Base-by-base conservation (phyloP, 2,113 vertebrate species). In the Thomomys bottae region DNA sequence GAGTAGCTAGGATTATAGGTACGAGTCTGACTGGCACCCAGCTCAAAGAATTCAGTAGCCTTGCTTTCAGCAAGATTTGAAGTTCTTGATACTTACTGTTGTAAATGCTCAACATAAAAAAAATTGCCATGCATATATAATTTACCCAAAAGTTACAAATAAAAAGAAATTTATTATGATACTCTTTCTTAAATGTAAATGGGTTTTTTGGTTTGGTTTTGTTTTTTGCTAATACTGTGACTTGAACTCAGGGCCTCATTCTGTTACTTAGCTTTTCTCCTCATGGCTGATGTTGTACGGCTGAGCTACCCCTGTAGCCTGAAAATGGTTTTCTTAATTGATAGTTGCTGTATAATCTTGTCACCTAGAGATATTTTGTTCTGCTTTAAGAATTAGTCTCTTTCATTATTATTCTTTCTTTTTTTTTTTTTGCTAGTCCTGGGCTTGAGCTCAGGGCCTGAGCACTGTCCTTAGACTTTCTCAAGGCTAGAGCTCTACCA, bases 331-430 rank as follows among this genome's bases (percentile, higher is more conserved):
- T 86, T 45, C 77, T 91, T 87, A 26, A 90, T 68, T 88, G 17
- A 12, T 95, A 49, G 57, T 92, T 83, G 59, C 14, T 71, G 42
- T 82, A 20, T 3, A 24, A 24, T 64, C 30, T 63, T 70, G 32
- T 78, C 40, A 70, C 30, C 15, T 90, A 61, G 6, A 42, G 6
- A 45, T 59, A 68, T 24, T n/a, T 91, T 8, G 3, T 28, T 42
- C 17, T 91, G 38, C 80, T 14, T 49, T 66, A 94, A 82, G 42
- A 71, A 75, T 72, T 87, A 71, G 32, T 54, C 32, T 94, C 38
- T 87, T 92, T 87, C 15, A 32, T 87, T 93, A 76, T 82, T 87
- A n/a, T n/a, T n/a, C n/a, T n/a, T n/a, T n/a, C n/a, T n/a, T n/a
- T n/a, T n/a, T n/a, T n/a, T n/a, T n/a, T n/a, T n/a, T n/a, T n/a